Conservation (phyloP, 92 coral and sea anemone genomes). For the Galaxea fascicularis region DNA sequence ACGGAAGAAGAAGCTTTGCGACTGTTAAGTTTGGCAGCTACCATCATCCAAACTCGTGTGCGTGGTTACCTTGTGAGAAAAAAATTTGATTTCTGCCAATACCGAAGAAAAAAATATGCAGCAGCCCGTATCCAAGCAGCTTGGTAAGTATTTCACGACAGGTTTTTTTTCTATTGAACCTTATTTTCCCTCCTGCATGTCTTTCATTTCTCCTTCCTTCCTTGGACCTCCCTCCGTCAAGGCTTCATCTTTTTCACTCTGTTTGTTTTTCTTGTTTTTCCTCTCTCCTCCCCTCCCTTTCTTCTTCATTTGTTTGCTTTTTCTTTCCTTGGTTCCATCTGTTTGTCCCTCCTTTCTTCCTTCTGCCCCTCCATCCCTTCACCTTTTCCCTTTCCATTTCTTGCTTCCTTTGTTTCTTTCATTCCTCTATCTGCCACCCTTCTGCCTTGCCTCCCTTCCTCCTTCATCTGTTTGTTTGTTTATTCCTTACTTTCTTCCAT, state of each 20-base stretch:
- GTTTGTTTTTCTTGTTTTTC: no score
- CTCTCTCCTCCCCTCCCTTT: not conserved
- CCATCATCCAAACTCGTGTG: constrained; percentile 89
- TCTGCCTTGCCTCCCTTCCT: no score
- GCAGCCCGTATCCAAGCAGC: constrained; percentile 89
- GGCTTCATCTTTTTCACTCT: not conserved
- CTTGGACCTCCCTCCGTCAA: not conserved
- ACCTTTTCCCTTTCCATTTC: no score
- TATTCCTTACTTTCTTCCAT: no score
- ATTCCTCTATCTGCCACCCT: no score
- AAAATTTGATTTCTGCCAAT: constrained; percentile 74
- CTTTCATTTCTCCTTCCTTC: not conserved
- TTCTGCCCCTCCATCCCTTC: not conserved
- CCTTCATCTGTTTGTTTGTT: no score
- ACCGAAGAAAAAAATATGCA: constrained; percentile 76
- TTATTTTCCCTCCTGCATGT: not conserved
- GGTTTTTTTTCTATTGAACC: no score
- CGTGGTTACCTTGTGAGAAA: constrained; percentile 90
- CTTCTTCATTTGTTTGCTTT: not conserved
- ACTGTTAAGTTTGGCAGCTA: constrained; percentile 89
- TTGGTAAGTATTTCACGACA: constrained; percentile 81
- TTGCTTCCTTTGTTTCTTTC: no score
- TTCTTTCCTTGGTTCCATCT: not conserved
- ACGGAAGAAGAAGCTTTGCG: constrained; percentile 94
- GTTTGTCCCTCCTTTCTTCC: not conserved